Base-by-base conservation (phyloP, 2,797 vertebrate genomes). In the Orestias chungarensis region DNA sequence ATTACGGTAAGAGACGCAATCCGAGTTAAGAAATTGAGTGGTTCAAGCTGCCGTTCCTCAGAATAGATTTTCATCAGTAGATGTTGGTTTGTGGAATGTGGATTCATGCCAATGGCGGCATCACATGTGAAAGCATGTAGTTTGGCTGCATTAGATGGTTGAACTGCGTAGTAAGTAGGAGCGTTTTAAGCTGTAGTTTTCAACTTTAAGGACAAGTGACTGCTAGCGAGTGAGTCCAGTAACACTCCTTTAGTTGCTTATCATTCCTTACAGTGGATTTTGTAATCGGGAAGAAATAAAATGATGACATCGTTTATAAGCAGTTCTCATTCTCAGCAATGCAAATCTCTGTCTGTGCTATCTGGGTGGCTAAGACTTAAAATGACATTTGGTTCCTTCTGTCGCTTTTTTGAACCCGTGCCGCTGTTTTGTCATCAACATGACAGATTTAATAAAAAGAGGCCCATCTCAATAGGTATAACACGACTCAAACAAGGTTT, bases 331-430 rank as follows among this genome's bases (percentile, higher is more conserved):
- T 6, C 65, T 78, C 35, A 4, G 20, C 35, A 43, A 73, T n/a
- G n/a, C n/a, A n/a, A n/a, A n/a, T n/a, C n/a, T n/a, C n/a, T n/a
- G n/a, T 68, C 31, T 5, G 44, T 23, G 50, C 40, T 44, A 10
- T 66, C 18, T 38, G 68, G 71, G 25, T 38, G 0, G 64, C 66
- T 79, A 52, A 82, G 68, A 66, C 64, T 72, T 74, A 57, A 82
- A 86, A 75, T 77, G 74, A 73, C 64, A 29, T 78, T 82, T 54
- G 61, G 68, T 42, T 2, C 47, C 18, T 79, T 72, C 61, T 47
- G 44, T 62, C 42, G 23, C 67, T 35, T 33, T 29, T 61, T 79
- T 14, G 52, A 71, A 25, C 55, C 61, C 15, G 42, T 33, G 35
- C 57, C 0, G 25, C 35, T 70, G 68, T 31, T n/a, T 23, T 15